Evolutionary conservation across 2,113 vertebrate species (phyloP), one percentile per base, ranked within the genome.

Genomic region (Phaetusa simplex): DNA sequence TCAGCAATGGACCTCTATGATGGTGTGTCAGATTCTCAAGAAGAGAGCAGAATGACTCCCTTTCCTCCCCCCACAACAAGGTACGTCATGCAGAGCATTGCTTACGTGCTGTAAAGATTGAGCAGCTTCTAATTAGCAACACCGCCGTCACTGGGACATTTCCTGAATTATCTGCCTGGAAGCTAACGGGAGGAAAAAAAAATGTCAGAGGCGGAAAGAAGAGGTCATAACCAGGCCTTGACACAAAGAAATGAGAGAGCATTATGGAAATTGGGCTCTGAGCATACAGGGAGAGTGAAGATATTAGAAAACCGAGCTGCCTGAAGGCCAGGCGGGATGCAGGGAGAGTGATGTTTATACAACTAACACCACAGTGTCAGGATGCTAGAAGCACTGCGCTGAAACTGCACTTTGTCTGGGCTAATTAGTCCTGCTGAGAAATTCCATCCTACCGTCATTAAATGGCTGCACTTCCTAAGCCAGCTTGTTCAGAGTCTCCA

Each of bases 381-480:
- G 53, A 76, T 71, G n/a, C 55, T 91, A 30, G 73, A 87, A 89
- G 62, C 47, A 65, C 43, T 69, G 47, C 43, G 56, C 26, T 85
- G 87, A 91, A 94, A 65, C 43, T 49, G 6, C 1, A 14, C 64
- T 92, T 86, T 95, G 30, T 36, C 55, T 6, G 1, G 15, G 19
- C 27, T 93, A 85, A 93, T 91, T 91, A 91, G 52, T 65, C 62
- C 66, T 97, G 73, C 62, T 96, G 81, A 96, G 84, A 96, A 96
- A 94, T 93, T 94, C 56, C 32, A 85, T 58, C 45, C 22, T 78
- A 59, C n/a, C 24, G 10, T 71, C 5, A 1, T 84, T 79, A 93
- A 52, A 87, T 11, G 19, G 8, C 30, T 94, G 15, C 20, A 88
- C 55, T 43, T 82, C 65, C 56, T 64, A 87, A 90, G 73, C 18